phyloP scores from a whole-genome alignment of 1,140 invertebrate genomes.

The Drusus annulatus region DNA sequence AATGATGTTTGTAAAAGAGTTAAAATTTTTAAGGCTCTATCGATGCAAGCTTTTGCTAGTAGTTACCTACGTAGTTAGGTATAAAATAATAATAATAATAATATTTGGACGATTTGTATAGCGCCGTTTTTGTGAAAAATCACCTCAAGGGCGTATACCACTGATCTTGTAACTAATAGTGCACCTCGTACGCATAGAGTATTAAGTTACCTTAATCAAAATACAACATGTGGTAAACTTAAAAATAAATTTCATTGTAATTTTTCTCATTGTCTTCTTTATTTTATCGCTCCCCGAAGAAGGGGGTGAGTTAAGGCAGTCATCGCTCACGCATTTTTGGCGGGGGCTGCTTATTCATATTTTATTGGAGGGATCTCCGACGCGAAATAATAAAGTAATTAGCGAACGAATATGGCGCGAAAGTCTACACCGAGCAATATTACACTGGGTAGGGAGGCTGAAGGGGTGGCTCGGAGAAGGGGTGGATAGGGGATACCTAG shows the following conservation, averaged over 20 bases:
- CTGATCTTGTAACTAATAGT: no score
- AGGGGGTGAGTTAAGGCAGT: neutral
- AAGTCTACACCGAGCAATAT: conserved; percentile 51
- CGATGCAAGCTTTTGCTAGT: no score
- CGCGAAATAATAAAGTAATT: conserved; percentile 59
- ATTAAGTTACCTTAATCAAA: no score
- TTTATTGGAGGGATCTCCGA: conserved; percentile 36
- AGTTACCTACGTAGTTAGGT: no score
- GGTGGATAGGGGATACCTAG: conserved; percentile 21
- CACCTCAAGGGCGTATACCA: no score
- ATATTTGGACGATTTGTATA: no score
- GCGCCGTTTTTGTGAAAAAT: no score
- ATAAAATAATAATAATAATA: no score
- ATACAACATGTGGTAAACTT: no score
- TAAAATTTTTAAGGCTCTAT: no score
- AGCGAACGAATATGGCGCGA: conserved; percentile 58
- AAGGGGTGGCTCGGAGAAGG: conserved; percentile 3
- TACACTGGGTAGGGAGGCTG: conserved; percentile 18
- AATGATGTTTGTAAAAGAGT: no score
- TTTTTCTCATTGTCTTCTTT: conserved; percentile 10
- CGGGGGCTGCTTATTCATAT: conserved; percentile 26
- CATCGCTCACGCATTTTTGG: conserved; percentile 27
- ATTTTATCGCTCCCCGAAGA: conserved; percentile 18
- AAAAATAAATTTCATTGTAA: conserved; percentile 1
- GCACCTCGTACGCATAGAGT: no score